phyloP scores from a whole-genome alignment of 2,888 invertebrate genomes.

The Bombylius major region DNA sequence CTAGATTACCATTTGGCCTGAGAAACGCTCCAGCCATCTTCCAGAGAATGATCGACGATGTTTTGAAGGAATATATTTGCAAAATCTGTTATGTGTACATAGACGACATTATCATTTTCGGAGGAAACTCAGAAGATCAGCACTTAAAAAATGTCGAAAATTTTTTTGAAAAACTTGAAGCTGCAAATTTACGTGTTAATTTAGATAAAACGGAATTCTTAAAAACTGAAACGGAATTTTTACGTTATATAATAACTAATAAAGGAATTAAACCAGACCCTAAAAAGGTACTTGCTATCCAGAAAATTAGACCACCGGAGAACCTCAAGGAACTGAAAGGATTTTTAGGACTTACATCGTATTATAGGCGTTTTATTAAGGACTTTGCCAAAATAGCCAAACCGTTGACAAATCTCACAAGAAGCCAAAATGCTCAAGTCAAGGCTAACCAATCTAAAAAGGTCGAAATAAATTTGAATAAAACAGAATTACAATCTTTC shows the following conservation, averaged over 20 bases:
- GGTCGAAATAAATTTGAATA: slow-evolving; percentile 5
- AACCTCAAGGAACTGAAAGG: background rate
- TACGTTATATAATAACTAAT: too few relatives aligned
- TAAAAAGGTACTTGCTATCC: background rate
- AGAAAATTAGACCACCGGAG: background rate
- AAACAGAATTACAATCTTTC: too few relatives aligned
- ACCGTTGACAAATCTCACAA: background rate
- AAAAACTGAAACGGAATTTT: too few relatives aligned
- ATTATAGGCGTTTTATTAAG: slow-evolving; percentile 7
- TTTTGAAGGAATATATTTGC: slow-evolving; percentile 10
- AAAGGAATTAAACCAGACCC: background rate
- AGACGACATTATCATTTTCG: slow-evolving; percentile 4
- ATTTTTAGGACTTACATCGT: background rate
- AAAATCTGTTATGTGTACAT: slow-evolving; percentile 12
- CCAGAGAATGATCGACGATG: slow-evolving; percentile 15
- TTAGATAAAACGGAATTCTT: too few relatives aligned
- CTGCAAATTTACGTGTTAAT: too few relatives aligned
- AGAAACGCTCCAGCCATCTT: slow-evolving; percentile 10
- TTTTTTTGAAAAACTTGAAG: too few relatives aligned
- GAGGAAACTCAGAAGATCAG: too few relatives aligned
- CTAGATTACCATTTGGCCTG: slow-evolving; percentile 1
- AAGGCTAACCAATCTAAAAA: slow-evolving; percentile 6
- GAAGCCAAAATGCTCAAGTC: background rate
- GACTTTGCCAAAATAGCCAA: slow-evolving; percentile 13
- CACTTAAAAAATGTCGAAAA: too few relatives aligned